These are phyloP conservation scores for Hippocampus comes DNA, from an alignment of 2,113 vertebrate species.

Conservation along the genomic window DNA sequence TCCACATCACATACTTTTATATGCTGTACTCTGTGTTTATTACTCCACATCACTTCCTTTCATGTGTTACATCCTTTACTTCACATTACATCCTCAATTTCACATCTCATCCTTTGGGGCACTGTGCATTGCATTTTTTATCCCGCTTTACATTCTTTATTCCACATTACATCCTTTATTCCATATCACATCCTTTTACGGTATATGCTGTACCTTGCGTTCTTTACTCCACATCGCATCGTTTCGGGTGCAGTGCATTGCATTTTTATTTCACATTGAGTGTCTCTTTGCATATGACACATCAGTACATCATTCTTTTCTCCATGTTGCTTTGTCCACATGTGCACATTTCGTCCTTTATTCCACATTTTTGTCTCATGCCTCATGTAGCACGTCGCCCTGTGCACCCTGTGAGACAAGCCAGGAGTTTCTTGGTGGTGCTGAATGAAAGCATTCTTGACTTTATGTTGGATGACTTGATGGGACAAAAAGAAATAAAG, in stretches of 20 bases:
- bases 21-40: not conserved
- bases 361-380: not conserved
- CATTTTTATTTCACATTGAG: not conserved
- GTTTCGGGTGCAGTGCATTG: not conserved
- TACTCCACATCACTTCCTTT: not conserved
- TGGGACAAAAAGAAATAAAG: not conserved
- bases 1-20: not conserved
- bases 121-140: not conserved
- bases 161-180: not conserved
- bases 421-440: not conserved
- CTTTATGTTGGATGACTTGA: not conserved
- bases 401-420: not conserved
- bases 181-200: not conserved
- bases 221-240: not conserved
- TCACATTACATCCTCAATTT: not conserved
- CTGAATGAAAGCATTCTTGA: conserved; percentile 6
- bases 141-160: not conserved
- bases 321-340: not conserved
- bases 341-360: not conserved
- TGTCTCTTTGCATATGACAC: not conserved
- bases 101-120: not conserved
- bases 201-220: not conserved
- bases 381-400: not conserved
- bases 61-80: not conserved
- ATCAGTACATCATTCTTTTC: not conserved